Base-by-base conservation (phyloP, 2,797 vertebrate species). In the Labeo calbasu region DNA sequence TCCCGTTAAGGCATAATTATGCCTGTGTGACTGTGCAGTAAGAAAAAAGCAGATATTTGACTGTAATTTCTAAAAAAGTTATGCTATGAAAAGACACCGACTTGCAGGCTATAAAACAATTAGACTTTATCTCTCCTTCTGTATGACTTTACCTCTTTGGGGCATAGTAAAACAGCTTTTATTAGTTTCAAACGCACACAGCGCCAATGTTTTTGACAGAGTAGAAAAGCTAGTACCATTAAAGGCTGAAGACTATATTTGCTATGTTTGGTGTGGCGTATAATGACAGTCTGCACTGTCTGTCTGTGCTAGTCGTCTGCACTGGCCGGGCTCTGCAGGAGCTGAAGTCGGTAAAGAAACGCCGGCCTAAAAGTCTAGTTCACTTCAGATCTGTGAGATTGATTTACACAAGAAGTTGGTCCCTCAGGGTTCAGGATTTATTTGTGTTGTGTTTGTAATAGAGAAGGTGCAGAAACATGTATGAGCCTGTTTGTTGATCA, bases 401-500 rank as follows among this genome's bases (percentile, higher is more conserved):
- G 69, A 86, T 71, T 71, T 77, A 57, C 25, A 57, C 55, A 11
- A 80, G 53, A 82, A 82, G 57, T 65, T 76, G 28, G 83, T 78
- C 57, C 79, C 76, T 82, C 69, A 23, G 63, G 77, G 68, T 61
- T 36, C 25, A 19, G 65, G 50, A 66, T 61, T 69, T 70, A 55
- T 84, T 73, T 51, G 4, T 75, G 32, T 46, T 68, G 77, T 80
- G n/a, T 79, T 32, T 43, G 77, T 55, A 40, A 61, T 69, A 14
- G 53, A 40, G 83, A 51, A 23, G 59, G 66, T 55, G 51, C 36
- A 55, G 36, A 70, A 69, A 76, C 84, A 50, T 84, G 85, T 75
- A 75, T 51, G 66, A 76, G 48, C 84, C 53, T 87, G 84, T 85
- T 77, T 86, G 61, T 70, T 73, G 59, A 86, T 61, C 43, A 61